phyloP scores from a whole-genome alignment of 2,113 vertebrate genomes.

The Anoplopoma fimbria region DNA sequence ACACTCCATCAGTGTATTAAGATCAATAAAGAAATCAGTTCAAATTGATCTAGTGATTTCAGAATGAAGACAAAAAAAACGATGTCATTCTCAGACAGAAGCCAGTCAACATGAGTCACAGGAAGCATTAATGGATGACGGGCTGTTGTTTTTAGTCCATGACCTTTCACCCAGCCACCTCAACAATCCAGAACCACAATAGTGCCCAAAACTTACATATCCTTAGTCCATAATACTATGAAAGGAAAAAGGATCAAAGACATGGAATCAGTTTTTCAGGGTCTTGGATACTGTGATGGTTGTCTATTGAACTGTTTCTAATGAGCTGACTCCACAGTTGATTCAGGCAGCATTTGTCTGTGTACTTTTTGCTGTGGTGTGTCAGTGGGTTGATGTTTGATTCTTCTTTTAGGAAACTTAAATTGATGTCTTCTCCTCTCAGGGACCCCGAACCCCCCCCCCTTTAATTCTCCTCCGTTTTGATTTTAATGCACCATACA shows the following conservation, averaged over 20 bases:
- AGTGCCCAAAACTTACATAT: neutral
- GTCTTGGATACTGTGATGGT: neutral
- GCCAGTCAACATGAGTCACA: constrained; percentile 2
- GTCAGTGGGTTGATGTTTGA: constrained; percentile 1
- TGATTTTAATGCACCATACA: neutral
- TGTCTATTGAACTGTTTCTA: neutral
- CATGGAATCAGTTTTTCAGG: neutral
- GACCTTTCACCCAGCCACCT: constrained; percentile 24
- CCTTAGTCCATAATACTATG: too few species aligned
- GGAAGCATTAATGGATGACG: neutral
- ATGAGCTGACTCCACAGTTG: neutral
- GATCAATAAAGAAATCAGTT: neutral
- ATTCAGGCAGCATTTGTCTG: neutral
- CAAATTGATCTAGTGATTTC: neutral
- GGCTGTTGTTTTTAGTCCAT: neutral
- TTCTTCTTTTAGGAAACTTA: constrained; percentile 2
- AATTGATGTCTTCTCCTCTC: constrained; percentile 47
- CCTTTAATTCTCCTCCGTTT: constrained; percentile 13
- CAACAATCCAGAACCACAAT: neutral
- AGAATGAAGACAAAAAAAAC: neutral
- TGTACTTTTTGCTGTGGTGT: constrained; percentile 1
- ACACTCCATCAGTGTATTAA: neutral
- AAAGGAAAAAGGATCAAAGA: neutral
- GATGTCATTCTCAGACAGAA: neutral
- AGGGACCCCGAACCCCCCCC: constrained; percentile 58